Evolutionary conservation across 1,140 invertebrate genomes (phyloP).

Genomic region (Drosophila quadrilineata): DNA sequence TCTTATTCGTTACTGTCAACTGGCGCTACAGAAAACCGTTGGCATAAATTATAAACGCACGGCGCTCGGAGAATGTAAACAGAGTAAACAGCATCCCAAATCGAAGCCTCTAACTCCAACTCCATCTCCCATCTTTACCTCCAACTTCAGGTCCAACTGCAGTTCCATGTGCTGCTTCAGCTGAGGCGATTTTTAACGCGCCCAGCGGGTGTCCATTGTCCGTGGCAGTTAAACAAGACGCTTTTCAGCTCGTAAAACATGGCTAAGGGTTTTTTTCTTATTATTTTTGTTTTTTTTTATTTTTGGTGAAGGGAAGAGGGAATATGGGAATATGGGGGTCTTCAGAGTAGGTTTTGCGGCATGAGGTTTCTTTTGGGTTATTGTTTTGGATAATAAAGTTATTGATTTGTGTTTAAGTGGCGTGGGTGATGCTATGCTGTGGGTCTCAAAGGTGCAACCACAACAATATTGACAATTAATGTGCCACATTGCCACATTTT

Average conservation of each 20-base stretch:
- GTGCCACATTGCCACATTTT: conserved; percentile 45
- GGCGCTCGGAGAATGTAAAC: conserved; percentile 45
- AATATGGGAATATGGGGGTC: neutral
- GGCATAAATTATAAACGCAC: conserved; percentile 66
- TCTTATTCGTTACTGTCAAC: conserved; percentile 48
- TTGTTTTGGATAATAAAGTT: conserved; percentile 67
- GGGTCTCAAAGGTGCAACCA: conserved; percentile 36
- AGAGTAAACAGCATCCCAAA: conserved; percentile 5
- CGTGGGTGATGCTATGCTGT: conserved; percentile 59
- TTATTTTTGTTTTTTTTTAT: conserved; percentile 3
- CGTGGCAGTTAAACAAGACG: conserved; percentile 74
- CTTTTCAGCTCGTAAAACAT: conserved; percentile 77
- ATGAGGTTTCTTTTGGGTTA: neutral
- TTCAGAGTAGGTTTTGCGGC: too few relatives aligned
- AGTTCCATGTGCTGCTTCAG: conserved; percentile 36
- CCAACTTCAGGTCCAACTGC: conserved; percentile 23
- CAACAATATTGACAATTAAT: too few relatives aligned
- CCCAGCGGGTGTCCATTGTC: conserved; percentile 71
- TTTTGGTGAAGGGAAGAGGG: neutral
- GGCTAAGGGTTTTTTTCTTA: conserved; percentile 23
- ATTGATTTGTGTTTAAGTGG: conserved; percentile 77
- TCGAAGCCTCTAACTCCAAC: conserved; percentile 2
- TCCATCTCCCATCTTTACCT: conserved; percentile 5
- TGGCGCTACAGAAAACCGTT: conserved; percentile 55
- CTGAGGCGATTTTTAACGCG: conserved; percentile 71